A percentile compares a stretch with the other conserved stretches of the same genome.
Evolutionary conservation across 2,113 vertebrate genomes (phyloP).

Genomic region (Heliornis fulica): DNA sequence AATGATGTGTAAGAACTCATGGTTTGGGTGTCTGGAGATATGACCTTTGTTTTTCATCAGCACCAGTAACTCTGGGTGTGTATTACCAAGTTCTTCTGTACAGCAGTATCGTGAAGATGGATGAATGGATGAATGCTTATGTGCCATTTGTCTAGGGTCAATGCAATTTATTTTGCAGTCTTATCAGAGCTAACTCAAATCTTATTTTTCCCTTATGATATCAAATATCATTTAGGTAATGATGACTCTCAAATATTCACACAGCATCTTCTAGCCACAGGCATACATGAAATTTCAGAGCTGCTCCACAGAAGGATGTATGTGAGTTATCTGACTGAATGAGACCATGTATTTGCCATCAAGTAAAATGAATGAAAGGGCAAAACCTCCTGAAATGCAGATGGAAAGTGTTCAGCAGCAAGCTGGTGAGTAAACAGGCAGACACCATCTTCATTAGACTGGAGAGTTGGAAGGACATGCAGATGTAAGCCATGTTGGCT

Average conservation of each 20-base stretch:
- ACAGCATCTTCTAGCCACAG: background rate
- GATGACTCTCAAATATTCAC: background rate
- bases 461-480: background rate
- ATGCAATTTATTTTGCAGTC: background rate
- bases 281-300: background rate
- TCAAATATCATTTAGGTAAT: background rate
- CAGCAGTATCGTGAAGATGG: background rate
- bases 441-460: background rate
- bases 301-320: background rate
- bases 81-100: background rate
- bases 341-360: background rate
- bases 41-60: background rate
- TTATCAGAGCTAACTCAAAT: background rate
- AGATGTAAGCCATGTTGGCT: background rate
- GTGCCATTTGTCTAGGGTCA: background rate
- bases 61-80: background rate
- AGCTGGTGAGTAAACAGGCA: background rate
- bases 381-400: background rate
- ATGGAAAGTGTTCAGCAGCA: background rate
- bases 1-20: background rate
- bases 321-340: background rate
- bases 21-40: background rate
- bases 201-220: background rate
- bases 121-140: background rate
- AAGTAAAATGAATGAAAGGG: background rate